Conservation (phyloP, 2,888 invertebrate genomes). For the Lypha dubia region DNA sequence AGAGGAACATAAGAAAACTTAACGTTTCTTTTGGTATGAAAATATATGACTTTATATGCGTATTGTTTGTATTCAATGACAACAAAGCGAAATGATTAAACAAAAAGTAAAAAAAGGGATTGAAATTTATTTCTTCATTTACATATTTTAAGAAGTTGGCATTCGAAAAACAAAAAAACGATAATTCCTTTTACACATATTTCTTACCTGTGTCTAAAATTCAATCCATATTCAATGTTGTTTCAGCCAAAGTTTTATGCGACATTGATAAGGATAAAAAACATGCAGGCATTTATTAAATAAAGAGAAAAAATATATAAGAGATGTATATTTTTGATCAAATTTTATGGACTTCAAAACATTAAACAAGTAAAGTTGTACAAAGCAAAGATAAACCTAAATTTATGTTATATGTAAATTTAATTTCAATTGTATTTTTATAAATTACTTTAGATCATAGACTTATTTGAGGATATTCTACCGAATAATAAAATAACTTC, state of each 20-base stretch:
- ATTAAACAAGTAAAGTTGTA: not conserved
- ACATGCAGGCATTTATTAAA: not conserved
- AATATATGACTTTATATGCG: conserved; percentile 69
- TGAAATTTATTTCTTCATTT: conserved; percentile 84
- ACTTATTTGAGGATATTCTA: not conserved
- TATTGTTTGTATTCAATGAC: conserved; percentile 70
- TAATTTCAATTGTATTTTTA: not conserved
- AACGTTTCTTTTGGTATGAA: conserved; percentile 38
- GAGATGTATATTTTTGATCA: conserved; percentile 72
- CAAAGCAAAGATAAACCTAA: not conserved
- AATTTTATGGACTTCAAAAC: conserved; percentile 76
- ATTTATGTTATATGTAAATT: not conserved
- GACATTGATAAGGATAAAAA: conserved; percentile 32
- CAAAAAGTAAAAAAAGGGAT: conserved; percentile 75
- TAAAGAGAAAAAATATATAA: not conserved
- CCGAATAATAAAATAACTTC: not conserved
- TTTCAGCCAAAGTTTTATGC: conserved; percentile 44
- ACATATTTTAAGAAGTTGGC: conserved; percentile 83
- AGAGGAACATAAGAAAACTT: conserved; percentile 31
- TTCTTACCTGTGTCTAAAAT: conserved; percentile 48
- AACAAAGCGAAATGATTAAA: conserved; percentile 24
- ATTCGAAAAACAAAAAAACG: conserved; percentile 67
- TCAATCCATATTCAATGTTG: conserved; percentile 65
- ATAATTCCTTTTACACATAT: conserved; percentile 68
- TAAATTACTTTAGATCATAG: not conserved